Percentiles rank a stretch among this genome's conserved stretches.
Evolutionary conservation across 1,140 invertebrate genomes (phyloP).

Genomic region (Brachionus sp.): DNA sequence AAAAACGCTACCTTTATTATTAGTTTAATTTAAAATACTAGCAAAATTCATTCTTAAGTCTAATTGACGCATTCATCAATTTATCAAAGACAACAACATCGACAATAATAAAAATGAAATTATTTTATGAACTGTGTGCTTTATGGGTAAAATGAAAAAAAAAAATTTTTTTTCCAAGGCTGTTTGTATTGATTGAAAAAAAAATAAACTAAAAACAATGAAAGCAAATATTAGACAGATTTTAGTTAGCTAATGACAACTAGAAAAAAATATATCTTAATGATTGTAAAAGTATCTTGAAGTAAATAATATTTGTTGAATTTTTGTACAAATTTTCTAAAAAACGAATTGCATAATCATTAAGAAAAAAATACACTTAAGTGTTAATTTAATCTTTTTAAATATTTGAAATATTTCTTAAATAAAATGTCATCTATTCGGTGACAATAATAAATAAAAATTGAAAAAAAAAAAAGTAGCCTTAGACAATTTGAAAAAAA

Average conservation of each 20-base stretch:
- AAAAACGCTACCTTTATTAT: not conserved
- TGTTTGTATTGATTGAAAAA: conserved; percentile 3
- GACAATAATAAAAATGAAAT: not conserved
- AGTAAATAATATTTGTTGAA: conserved; percentile 5
- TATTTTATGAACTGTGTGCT: too few species aligned
- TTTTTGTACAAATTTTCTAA: not conserved
- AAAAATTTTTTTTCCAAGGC: not conserved
- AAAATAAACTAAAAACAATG: not conserved
- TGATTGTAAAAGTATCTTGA: conserved; percentile 4
- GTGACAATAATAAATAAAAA: not conserved
- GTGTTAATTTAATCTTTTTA: conserved; percentile 28
- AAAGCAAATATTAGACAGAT: not conserved
- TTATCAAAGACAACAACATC: not conserved
- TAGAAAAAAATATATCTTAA: not conserved
- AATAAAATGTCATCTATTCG: conserved; percentile 8
- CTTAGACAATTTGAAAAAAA: too few species aligned
- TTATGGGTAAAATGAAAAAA: not conserved
- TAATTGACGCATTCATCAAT: not conserved
- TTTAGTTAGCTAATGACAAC: not conserved
- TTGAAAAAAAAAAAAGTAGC: conserved; percentile 48
- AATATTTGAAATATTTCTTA: conserved; percentile 32
- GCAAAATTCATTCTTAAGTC: not conserved
- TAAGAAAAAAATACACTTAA: conserved; percentile 14
- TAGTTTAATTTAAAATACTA: conserved; percentile 1
- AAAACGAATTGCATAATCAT: conserved; percentile 1